These are phyloP conservation scores for Mya arenaria DNA, from an alignment of 1,140 invertebrate species.

Conservation along the genomic window DNA sequence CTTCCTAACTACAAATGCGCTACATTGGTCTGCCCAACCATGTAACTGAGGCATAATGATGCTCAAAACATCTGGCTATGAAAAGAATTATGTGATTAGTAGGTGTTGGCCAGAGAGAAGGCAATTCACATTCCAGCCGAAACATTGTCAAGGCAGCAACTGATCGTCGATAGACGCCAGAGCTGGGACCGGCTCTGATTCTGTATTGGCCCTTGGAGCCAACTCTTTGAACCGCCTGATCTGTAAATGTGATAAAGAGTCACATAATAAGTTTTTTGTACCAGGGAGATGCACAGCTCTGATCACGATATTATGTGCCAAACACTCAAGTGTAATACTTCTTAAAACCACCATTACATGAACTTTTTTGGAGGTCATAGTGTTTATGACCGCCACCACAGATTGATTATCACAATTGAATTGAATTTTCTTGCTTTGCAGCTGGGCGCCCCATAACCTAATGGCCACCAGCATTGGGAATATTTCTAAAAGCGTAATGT, in stretches of 20 bases:
- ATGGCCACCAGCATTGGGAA: conserved; percentile 45
- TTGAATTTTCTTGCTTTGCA: conserved; percentile 18
- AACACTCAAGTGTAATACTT: background rate
- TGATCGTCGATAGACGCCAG: no score
- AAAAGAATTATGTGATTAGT: no score
- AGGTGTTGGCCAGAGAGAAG: no score
- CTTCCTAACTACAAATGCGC: no score
- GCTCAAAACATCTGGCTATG: no score
- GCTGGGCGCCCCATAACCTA: background rate
- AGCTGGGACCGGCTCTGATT: background rate
- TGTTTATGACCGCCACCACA: conserved; percentile 8
- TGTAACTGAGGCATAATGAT: no score
- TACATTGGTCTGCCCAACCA: no score
- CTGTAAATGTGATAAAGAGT: conserved; percentile 49
- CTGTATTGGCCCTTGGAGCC: conserved; percentile 10
- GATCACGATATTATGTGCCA: conserved; percentile 11
- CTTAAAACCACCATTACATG: conserved; percentile 14
- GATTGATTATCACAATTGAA: conserved; percentile 36
- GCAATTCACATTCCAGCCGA: no score
- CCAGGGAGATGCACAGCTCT: conserved; percentile 25
- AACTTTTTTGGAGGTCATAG: conserved; percentile 15
- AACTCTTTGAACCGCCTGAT: background rate
- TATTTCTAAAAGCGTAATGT: conserved; percentile 49
- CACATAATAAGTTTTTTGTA: conserved; percentile 14
- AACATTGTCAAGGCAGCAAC: no score